Percentiles rank a stretch among this genome's conserved stretches.
Evolutionary conservation across 2,888 invertebrate species (phyloP).

Genomic region (Ichneumoninae sp.): DNA sequence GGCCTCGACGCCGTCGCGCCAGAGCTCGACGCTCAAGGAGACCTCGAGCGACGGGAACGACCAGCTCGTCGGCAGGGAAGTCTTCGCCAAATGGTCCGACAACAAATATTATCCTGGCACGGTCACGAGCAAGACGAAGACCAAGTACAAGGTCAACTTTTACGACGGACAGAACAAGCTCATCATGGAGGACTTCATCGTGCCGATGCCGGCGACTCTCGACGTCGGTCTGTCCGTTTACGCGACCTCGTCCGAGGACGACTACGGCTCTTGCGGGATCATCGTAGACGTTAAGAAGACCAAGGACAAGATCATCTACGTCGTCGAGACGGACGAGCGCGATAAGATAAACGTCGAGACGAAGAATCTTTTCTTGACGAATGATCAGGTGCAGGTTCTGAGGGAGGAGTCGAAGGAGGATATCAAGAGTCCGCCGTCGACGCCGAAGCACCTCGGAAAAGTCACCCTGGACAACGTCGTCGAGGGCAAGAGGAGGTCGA

Average conservation of each 20-base stretch:
- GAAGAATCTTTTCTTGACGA: conserved; percentile 77
- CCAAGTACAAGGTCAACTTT: conserved; percentile 88
- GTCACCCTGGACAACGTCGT: conserved; percentile 79
- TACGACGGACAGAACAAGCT: conserved; percentile 88
- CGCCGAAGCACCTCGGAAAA: conserved; percentile 76
- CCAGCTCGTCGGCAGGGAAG: conserved; percentile 81
- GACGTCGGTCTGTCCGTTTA: conserved; percentile 78
- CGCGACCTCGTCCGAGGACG: conserved; percentile 73
- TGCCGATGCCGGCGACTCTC: conserved; percentile 79
- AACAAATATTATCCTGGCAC: conserved; percentile 89
- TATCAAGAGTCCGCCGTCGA: conserved; percentile 72
- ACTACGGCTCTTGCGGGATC: conserved; percentile 78
- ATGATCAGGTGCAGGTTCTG: conserved; percentile 79
- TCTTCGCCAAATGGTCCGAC: conserved; percentile 89
- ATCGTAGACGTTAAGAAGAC: conserved; percentile 71
- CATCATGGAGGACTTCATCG: conserved; percentile 87
- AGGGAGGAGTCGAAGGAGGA: conserved; percentile 72
- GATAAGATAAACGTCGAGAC: conserved; percentile 76
- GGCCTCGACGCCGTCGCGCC: conserved; percentile 51
- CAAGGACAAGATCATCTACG: conserved; percentile 72
- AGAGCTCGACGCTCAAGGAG: conserved; percentile 54
- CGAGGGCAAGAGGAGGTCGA: conserved; percentile 77
- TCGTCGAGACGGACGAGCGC: conserved; percentile 76
- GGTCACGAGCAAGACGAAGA: conserved; percentile 86
- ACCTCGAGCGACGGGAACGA: conserved; percentile 66